These are phyloP conservation scores for Acronicta leporina DNA, from an alignment of 2,888 invertebrate species.

Conservation along the genomic window DNA sequence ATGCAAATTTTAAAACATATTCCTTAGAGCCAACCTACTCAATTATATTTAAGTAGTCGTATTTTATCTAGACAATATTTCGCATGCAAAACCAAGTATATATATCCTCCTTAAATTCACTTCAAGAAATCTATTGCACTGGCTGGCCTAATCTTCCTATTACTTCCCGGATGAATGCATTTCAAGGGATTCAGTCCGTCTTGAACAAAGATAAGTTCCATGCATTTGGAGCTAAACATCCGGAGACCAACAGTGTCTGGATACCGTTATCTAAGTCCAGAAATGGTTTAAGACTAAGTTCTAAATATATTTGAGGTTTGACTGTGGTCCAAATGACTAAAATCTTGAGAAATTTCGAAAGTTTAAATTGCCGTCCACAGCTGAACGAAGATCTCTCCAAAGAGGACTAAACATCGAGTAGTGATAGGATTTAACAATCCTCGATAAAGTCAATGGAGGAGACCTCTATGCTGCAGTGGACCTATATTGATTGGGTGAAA, in stretches of 20 bases:
- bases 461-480: too few species aligned
- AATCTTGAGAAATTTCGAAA: too few species aligned
- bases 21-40: too few species aligned
- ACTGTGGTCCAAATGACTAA: constrained; percentile 28
- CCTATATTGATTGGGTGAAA: too few species aligned
- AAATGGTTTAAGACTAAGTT: constrained; percentile 53
- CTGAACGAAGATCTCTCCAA: too few species aligned
- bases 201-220: constrained; percentile 38
- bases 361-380: too few species aligned
- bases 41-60: too few species aligned
- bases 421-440: too few species aligned
- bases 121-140: constrained; percentile 20
- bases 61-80: too few species aligned
- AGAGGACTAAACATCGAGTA: too few species aligned
- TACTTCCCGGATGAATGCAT: constrained; percentile 43
- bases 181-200: constrained; percentile 31
- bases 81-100: not conserved
- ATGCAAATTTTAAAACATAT: too few species aligned
- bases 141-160: constrained; percentile 38
- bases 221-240: constrained; percentile 45
- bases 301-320: constrained; percentile 56
- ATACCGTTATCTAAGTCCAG: constrained; percentile 47
- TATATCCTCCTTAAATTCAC: not conserved
- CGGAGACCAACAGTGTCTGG: constrained; percentile 34
- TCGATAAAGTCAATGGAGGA: too few species aligned